phyloP scores from a whole-genome alignment of 2,113 vertebrate genomes.

The Synchiropus splendidus region DNA sequence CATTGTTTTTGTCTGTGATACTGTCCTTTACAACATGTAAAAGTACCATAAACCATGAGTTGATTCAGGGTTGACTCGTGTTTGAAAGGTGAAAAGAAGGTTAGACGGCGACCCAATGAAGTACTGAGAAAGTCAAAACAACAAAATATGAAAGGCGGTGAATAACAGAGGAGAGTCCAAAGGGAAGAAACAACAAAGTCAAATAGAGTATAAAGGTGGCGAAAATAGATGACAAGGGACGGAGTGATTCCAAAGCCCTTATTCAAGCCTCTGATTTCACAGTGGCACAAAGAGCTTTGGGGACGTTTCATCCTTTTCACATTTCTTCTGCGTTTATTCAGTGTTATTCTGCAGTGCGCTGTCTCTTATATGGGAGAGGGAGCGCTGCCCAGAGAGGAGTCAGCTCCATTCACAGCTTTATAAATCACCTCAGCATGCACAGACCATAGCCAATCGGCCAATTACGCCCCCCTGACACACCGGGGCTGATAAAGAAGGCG shows the following conservation, averaged over 20 bases:
- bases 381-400: conserved; percentile 63
- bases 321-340: conserved; percentile 91
- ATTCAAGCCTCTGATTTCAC: conserved; percentile 78
- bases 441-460: conserved; percentile 98
- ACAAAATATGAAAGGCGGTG: conserved; percentile 21
- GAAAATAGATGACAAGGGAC: conserved; percentile 54
- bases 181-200: conserved; percentile 47
- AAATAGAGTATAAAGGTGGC: conserved; percentile 47
- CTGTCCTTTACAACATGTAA: no score
- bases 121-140: conserved; percentile 32
- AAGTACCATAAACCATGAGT: no score
- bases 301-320: conserved; percentile 96
- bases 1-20: no score
- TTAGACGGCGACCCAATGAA: conserved; percentile 24
- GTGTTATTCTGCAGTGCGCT: conserved; percentile 59
- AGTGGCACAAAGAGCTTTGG: conserved; percentile 89
- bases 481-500: conserved; percentile 93
- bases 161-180: conserved; percentile 22
- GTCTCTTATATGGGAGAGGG: conserved; percentile 45
- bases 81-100: conserved; percentile 3
- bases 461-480: conserved; percentile 83
- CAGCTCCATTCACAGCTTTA: conserved; percentile 98
- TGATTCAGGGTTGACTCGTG: no score
- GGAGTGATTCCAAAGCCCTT: conserved; percentile 58
- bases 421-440: conserved; percentile 96